These are phyloP conservation scores for Scomber scombrus DNA, from an alignment of 2,113 vertebrate species.

Conservation along the genomic window DNA sequence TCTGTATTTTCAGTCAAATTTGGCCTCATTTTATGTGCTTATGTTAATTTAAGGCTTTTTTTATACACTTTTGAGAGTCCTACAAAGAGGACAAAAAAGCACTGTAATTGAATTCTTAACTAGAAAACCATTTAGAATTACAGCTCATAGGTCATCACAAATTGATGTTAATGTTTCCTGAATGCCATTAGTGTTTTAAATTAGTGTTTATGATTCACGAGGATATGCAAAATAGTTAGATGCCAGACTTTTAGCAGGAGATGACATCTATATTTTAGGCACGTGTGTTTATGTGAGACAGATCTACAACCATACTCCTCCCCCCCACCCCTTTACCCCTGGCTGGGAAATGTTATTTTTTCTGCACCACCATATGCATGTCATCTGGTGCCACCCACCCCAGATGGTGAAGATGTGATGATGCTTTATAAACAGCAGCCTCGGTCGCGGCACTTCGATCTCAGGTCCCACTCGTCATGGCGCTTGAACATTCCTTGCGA, in stretches of 20 bases:
- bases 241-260: not conserved
- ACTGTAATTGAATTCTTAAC: too few relatives aligned
- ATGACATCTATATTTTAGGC: not conserved
- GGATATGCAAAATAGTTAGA: not conserved
- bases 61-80: not conserved
- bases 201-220: not conserved
- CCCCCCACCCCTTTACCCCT: slow-evolving; percentile 52
- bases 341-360: slow-evolving; percentile 72
- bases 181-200: not conserved
- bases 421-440: slow-evolving; percentile 44
- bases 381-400: slow-evolving; percentile 69
- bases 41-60: not conserved
- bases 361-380: slow-evolving; percentile 76
- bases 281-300: slow-evolving; percentile 61
- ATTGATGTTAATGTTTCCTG: not conserved
- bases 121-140: not conserved
- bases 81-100: not conserved
- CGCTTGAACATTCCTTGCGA: slow-evolving; percentile 50
- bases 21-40: not conserved
- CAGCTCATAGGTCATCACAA: slow-evolving; percentile 1
- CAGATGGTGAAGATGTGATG: slow-evolving; percentile 61
- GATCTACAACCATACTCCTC: slow-evolving; percentile 60
- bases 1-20: not conserved
- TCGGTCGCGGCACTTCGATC: slow-evolving; percentile 40
- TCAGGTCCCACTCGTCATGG: slow-evolving; percentile 41